A percentile compares a stretch with the other conserved stretches of the same genome.
Evolutionary conservation across 2,888 invertebrate genomes (phyloP).

Genomic region (Hirtodrosophila confusa): DNA sequence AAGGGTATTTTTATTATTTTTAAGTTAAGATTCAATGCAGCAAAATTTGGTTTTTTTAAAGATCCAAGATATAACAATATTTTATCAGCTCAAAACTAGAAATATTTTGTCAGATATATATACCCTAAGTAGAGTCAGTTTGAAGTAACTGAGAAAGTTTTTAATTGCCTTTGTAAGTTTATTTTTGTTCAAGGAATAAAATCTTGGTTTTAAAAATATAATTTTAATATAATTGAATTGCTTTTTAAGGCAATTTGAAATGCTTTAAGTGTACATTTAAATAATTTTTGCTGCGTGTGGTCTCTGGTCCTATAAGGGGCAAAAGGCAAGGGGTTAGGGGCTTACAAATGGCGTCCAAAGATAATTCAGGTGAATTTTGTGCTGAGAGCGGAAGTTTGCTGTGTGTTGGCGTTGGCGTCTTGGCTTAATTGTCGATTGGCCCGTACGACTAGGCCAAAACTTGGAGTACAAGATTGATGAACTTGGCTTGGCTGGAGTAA

Average conservation of each 20-base stretch:
- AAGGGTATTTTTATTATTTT: too few relatives aligned
- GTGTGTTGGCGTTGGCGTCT: slow-evolving; percentile 12
- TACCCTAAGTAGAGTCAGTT: too few relatives aligned
- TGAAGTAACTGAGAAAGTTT: too few relatives aligned
- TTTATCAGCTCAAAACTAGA: too few relatives aligned
- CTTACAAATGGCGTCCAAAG: slow-evolving; percentile 10
- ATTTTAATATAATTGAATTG: background rate
- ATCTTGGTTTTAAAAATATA: too few relatives aligned
- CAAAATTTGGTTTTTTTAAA: too few relatives aligned
- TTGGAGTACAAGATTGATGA: slow-evolving; percentile 47
- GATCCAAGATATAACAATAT: too few relatives aligned
- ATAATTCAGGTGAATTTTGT: slow-evolving; percentile 29
- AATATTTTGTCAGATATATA: too few relatives aligned
- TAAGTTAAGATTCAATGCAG: too few relatives aligned
- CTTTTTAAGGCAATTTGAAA: background rate
- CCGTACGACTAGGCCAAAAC: slow-evolving; percentile 30
- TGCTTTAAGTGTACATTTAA: background rate
- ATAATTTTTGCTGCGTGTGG: slow-evolving; percentile 8
- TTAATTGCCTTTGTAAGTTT: too few relatives aligned
- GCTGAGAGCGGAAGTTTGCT: slow-evolving; percentile 19
- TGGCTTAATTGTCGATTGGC: slow-evolving; percentile 20
- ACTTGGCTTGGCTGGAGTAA: slow-evolving; percentile 18
- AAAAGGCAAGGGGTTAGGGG: background rate
- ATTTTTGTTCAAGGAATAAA: too few relatives aligned
- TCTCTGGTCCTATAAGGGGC: background rate